These are phyloP conservation scores for Spicauda simplicius DNA, from an alignment of 2,888 invertebrate genomes.

Conservation along the genomic window DNA sequence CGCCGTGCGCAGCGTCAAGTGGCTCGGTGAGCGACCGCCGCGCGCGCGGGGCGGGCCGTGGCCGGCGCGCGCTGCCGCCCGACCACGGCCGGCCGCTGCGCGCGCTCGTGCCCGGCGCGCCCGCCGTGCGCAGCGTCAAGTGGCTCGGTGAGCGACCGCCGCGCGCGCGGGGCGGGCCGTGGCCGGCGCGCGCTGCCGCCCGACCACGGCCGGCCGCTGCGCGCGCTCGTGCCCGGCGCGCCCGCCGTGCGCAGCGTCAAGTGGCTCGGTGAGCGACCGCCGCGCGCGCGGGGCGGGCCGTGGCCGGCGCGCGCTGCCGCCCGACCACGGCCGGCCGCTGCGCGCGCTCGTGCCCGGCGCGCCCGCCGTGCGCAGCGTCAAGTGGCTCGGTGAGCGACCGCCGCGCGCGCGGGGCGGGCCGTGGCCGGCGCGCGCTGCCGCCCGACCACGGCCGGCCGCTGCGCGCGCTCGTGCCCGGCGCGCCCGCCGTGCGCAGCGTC, in stretches of 20 bases:
- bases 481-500: constrained; percentile 97
- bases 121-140: constrained; percentile 98
- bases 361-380: constrained; percentile 97
- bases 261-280: constrained; percentile 89
- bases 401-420: no score
- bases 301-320: constrained; percentile 92
- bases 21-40: constrained; percentile 87
- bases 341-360: constrained; percentile 96
- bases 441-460: constrained; percentile 97
- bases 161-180: constrained; percentile 90
- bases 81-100: constrained; percentile 98
- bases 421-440: constrained; percentile 92
- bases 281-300: constrained; percentile 89
- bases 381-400: constrained; percentile 95
- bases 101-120: constrained; percentile 95
- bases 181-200: constrained; percentile 90
- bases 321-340: constrained; percentile 97
- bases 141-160: constrained; percentile 89
- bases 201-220: constrained; percentile 97
- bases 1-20: constrained; percentile 98
- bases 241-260: constrained; percentile 98
- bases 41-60: constrained; percentile 90
- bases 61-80: constrained; percentile 90
- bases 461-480: constrained; percentile 95
- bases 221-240: constrained; percentile 96